Evolutionary conservation across 2,113 vertebrate species (phyloP), one percentile per base, ranked within the genome.

Genomic region (Empidonax alnorum): DNA sequence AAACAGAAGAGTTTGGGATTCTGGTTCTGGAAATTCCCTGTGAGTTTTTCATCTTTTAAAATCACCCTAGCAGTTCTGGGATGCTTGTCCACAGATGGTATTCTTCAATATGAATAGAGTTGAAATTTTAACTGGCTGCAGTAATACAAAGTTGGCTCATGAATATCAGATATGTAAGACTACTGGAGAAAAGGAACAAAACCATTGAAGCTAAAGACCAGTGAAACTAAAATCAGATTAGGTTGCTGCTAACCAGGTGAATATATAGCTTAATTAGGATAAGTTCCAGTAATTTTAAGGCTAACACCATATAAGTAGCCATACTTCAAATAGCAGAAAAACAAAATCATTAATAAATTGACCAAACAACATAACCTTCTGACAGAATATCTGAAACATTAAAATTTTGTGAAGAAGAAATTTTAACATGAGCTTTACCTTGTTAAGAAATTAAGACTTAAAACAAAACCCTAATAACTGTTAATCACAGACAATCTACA

Each of bases 381-480:
- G 72, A 84, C 88, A 94, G 55, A 86, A 22, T 56, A 90, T 37
- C 50, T 94, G 84, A 89, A 93, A 90, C 73, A 79, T 44, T 72
- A 95, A 76, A 42, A 61, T 73, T 78, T 87, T 65, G 50, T 41
- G 68, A 88, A 85, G 58, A 16, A 96, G 59, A 92, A 89, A 80
- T 87, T 93, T 92, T 82, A 92, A 73, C 25, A 68, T 52, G 50
- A 90, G 14, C 37, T 92, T 89, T 94, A 93, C 44, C 73, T 90
- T 90, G 66, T 95, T 96, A 96, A 94, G 27, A 72, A 93, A 93
- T 94, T 66, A 91, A 80, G 82, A 87, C 83, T 92, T 85, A 92
- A 84, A 93, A 56, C 18, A 87, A 89, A 85, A 69, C 3, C 50
- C 33, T 9, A 1, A 3, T 47, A 86, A 82, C 20, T 77, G 37